phyloP scores from a whole-genome alignment of 1,140 invertebrate species.

The Heterodera schachtii region DNA sequence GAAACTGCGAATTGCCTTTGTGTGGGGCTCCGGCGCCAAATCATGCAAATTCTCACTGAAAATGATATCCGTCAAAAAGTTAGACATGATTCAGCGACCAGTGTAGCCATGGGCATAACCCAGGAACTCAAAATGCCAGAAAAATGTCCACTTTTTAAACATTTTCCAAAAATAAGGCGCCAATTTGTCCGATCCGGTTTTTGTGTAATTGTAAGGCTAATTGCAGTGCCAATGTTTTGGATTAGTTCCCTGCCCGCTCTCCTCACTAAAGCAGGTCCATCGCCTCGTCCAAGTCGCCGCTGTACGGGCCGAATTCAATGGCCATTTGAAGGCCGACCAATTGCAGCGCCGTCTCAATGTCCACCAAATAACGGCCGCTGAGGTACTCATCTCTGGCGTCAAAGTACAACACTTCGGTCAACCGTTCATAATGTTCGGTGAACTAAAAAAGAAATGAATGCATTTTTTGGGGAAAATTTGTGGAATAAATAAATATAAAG shows the following conservation, averaged over 20 bases:
- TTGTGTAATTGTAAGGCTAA: neutral
- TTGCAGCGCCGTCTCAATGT: conserved; percentile 41
- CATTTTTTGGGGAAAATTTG: neutral
- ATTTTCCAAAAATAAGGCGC: neutral
- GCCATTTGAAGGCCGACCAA: conserved; percentile 52
- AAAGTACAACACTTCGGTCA: conserved; percentile 52
- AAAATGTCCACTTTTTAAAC: neutral
- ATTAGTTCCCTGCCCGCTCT: neutral
- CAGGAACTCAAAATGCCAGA: no score
- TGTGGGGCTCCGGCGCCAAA: conserved; percentile 40
- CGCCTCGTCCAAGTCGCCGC: conserved; percentile 36
- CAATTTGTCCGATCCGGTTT: no score
- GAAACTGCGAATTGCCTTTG: conserved; percentile 37
- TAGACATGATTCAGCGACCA: no score
- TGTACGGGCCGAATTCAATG: conserved; percentile 48
- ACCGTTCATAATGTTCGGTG: conserved; percentile 36
- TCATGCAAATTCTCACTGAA: conserved; percentile 46
- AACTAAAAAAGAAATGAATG: conserved; percentile 37
- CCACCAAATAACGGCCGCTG: conserved; percentile 50
- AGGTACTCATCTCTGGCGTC: conserved; percentile 53
- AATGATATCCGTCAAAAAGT: no score
- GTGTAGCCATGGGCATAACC: no score
- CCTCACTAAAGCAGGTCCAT: conserved; percentile 49
- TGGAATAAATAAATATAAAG: no score
- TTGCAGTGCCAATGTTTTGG: neutral